Percentiles rank a stretch among this genome's conserved stretches.
Conservation (phyloP, 2,888 invertebrate species). For the Fragum whitleyi region DNA sequence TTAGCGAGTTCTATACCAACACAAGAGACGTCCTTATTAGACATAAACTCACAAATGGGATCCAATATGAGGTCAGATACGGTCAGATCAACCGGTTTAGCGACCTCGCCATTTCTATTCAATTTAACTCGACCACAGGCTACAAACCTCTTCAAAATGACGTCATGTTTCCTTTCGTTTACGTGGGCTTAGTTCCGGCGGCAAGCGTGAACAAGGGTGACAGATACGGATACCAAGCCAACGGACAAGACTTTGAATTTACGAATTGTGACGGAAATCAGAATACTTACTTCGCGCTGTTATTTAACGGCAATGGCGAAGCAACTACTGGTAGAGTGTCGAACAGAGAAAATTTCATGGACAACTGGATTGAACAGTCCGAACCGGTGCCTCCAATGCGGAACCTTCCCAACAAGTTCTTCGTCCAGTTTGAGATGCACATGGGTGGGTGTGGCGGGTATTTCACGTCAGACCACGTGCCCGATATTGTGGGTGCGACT, state of each 20-base stretch:
- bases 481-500: neutral
- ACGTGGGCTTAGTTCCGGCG: neutral
- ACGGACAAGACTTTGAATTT: neutral
- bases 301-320: neutral
- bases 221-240: neutral
- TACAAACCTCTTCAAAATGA: neutral
- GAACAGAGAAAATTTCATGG: neutral
- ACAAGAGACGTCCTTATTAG: neutral
- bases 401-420: neutral
- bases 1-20: neutral
- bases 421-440: neutral
- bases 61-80: neutral
- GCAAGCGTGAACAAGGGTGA: neutral
- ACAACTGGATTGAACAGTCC: neutral
- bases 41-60: neutral
- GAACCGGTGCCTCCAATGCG: neutral
- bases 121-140: neutral
- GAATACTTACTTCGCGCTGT: neutral
- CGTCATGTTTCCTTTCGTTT: neutral
- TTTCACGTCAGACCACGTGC: neutral
- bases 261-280: slow-evolving; percentile 7
- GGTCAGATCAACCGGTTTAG: neutral
- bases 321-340: neutral
- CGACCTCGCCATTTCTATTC: neutral
- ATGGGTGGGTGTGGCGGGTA: slow-evolving; percentile 1